Evolutionary conservation across 2,113 vertebrate genomes (phyloP).

Genomic region (Mesembrinibis cayennensis): DNA sequence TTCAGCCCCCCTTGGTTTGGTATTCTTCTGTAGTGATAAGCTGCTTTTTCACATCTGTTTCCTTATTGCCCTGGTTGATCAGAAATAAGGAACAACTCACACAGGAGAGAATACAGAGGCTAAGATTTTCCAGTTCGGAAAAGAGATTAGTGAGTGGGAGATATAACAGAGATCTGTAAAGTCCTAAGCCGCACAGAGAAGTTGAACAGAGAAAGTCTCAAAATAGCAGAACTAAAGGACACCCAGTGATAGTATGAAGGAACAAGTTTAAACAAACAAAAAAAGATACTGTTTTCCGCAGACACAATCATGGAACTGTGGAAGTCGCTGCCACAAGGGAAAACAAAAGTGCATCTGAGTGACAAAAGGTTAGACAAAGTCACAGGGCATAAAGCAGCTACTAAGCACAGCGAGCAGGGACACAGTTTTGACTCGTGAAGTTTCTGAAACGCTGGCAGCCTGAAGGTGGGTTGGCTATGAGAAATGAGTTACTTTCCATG

Average conservation of each 20-base stretch:
- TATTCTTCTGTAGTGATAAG: not conserved
- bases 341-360: not conserved
- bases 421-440: rapidly evolving
- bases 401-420: rapidly evolving
- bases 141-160: not conserved
- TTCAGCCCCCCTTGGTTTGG: not conserved
- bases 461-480: not conserved
- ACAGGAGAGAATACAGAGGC: not conserved
- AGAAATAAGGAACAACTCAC: not conserved
- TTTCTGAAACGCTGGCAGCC: not conserved
- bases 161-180: not conserved
- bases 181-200: not conserved
- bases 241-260: not conserved
- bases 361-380: not conserved
- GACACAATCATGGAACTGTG: not conserved
- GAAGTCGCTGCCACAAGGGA: not conserved
- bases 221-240: not conserved
- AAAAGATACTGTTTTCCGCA: not conserved
- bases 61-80: not conserved
- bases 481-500: not conserved
- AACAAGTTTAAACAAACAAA: not conserved
- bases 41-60: not conserved
- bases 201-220: not conserved
- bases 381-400: not conserved
- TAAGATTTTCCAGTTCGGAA: conserved; percentile 16